These are phyloP conservation scores for Chaetodon trifascialis DNA, from an alignment of 2,113 vertebrate genomes.

Conservation along the genomic window DNA sequence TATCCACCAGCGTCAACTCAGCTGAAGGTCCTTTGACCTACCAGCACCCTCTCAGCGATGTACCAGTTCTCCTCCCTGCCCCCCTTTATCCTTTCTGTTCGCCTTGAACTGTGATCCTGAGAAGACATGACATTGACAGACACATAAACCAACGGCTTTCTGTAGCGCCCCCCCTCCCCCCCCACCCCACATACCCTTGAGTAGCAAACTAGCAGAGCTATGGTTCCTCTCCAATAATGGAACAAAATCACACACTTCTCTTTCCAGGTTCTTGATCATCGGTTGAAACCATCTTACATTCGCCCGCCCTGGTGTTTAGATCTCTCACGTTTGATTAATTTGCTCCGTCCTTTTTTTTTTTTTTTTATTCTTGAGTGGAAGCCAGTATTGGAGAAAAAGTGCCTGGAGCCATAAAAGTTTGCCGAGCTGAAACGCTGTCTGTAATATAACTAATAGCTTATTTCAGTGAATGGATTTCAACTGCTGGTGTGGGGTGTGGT, in stretches of 20 bases:
- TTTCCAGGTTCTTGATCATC: slow-evolving; percentile 54
- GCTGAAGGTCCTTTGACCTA: slow-evolving; percentile 67
- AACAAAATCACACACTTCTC: slow-evolving; percentile 50
- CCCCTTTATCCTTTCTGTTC: slow-evolving; percentile 57
- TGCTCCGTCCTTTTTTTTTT: slow-evolving; percentile 34
- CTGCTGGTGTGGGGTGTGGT: slow-evolving; percentile 14
- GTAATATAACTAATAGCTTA: slow-evolving; percentile 71
- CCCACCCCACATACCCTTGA: slow-evolving; percentile 57
- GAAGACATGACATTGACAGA: slow-evolving; percentile 79
- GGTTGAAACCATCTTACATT: slow-evolving; percentile 53
- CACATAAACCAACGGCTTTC: slow-evolving; percentile 71
- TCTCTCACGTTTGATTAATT: slow-evolving; percentile 68
- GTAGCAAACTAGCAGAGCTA: slow-evolving; percentile 46
- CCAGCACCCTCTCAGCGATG: slow-evolving; percentile 67
- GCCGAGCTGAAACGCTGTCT: slow-evolving; percentile 39
- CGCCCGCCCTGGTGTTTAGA: slow-evolving; percentile 57
- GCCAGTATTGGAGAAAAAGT: slow-evolving; percentile 55
- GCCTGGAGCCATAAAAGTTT: slow-evolving; percentile 57
- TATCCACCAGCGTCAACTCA: slow-evolving; percentile 55
- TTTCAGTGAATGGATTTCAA: slow-evolving; percentile 56
- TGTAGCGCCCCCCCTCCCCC: slow-evolving; percentile 56
- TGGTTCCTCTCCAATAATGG: slow-evolving; percentile 56
- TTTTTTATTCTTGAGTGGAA: slow-evolving; percentile 39
- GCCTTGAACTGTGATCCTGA: slow-evolving; percentile 78
- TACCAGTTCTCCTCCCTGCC: slow-evolving; percentile 49